Base-by-base conservation (phyloP, 2,797 vertebrate species). In the Urophycis tenuis region DNA sequence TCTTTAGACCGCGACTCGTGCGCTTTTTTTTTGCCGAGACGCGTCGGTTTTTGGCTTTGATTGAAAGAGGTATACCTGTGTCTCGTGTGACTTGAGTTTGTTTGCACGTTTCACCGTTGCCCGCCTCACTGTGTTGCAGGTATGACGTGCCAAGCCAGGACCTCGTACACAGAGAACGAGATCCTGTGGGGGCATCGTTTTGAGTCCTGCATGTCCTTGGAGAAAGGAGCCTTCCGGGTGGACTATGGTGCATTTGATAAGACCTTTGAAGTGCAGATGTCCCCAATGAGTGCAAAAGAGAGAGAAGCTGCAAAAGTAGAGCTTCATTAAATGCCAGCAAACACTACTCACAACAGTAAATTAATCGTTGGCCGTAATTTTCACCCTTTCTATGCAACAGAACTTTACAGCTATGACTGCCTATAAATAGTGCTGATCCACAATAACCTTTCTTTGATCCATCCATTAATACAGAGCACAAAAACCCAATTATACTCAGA, bases 101-200 rank as follows among this genome's bases (percentile, higher is more conserved):
- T 25, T 11, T 64, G 60, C n/a, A 12, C 17, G 30, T 32, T 7
- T 33, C 19, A 33, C 3, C 69, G 7, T 33, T 19, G 69, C 6
- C 29, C 60, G 8, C 60, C 45, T 77, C 72, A 1, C 80, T 77
- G 81, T 71, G 0, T 80, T 1, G 0, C 87, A 95, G 94, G 94
- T 70, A 95, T 96, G 95, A 95, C 94, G 0, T 95, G 94, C 84
- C 94, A 95, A 85, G 95, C 94, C 9, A 93, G 93, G 79, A 95
- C 94, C 0, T 96, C 94, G 0, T 95, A 95, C 87, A 92, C 90
- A 0, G 92, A 94, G 78, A 92, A 94, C 0, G 93, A 95, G 87
- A 92, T 95, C 81, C 90, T 95, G 71, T 95, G 95, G 94, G 95
- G 94, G 2, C 90, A 94, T 74, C 92, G 93, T 19, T 95, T 95